Percentiles rank a stretch among this genome's conserved stretches.
phyloP scores from a whole-genome alignment of 2,888 invertebrate genomes.

The Drosophila mettleri region DNA sequence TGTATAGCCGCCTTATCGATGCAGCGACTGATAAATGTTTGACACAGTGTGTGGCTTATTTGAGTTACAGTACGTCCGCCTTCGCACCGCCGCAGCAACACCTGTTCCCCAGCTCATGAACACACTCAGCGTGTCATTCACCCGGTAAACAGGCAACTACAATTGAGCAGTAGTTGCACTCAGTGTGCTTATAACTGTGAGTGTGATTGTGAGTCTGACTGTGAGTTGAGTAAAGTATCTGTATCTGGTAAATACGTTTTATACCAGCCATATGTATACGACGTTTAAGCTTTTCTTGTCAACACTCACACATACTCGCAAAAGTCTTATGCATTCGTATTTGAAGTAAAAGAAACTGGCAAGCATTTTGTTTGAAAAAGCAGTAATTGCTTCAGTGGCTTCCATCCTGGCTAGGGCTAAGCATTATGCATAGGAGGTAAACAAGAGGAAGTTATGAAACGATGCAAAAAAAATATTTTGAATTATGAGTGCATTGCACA shows the following conservation, averaged over 20 bases:
- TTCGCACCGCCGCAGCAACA: constrained; percentile 4
- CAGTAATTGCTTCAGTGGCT: constrained; percentile 47
- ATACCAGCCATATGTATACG: constrained; percentile 29
- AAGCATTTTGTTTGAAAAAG: constrained; percentile 57
- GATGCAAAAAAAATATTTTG: neutral
- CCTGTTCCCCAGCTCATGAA: constrained; percentile 8
- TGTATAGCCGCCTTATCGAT: constrained; percentile 72
- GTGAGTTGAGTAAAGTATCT: constrained; percentile 39
- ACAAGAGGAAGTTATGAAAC: constrained; percentile 22
- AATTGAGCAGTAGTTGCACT: constrained; percentile 42
- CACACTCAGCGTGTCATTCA: constrained; percentile 61
- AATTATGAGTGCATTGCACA: neutral
- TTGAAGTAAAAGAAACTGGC: constrained; percentile 13
- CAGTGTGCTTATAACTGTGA: constrained; percentile 10
- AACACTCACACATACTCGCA: constrained; percentile 25
- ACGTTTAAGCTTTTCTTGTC: constrained; percentile 60
- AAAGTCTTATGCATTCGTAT: neutral
- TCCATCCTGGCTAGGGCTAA: constrained; percentile 20
- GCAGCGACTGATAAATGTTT: constrained; percentile 73
- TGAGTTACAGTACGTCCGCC: constrained; percentile 52
- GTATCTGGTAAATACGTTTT: constrained; percentile 70
- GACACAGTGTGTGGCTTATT: constrained; percentile 73
- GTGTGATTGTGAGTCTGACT: constrained; percentile 23
- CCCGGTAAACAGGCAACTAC: constrained; percentile 48
- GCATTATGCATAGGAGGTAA: constrained; percentile 43